Evolutionary conservation across 1,140 invertebrate species (phyloP), one percentile per base, ranked within the genome.

Genomic region (Heliconius melpomene): DNA sequence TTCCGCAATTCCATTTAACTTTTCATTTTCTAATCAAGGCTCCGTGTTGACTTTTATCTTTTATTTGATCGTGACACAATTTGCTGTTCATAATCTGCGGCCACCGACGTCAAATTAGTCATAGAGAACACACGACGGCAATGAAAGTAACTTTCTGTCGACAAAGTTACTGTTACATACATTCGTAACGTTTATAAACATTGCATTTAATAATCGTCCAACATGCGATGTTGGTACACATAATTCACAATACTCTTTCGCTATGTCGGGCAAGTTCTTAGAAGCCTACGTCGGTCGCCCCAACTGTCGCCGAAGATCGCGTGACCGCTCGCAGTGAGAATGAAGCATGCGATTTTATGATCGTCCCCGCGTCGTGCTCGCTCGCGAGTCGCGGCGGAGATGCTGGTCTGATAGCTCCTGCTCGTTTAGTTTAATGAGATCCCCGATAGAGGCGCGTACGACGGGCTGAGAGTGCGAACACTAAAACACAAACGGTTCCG

Each of bases 291-390:
- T 76, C 72, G 74, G 18, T 52, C 50, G 50, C 50, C 18, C 18
- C 77, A 80, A 83, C 78, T 82, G 82, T 84, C 83, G 78, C 72
- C 50, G 50, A 78, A 32, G 73, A 82, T 88, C 84, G 89, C 88
- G 89, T 89, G 89, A 82, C 82, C 79, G 40, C 54, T 32, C 60
- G 79, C 85, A 86, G 84, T 88, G 85, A 86, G 85, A 82, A 82
- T 87, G 83, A 85, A 84, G 82, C 84, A 86, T 87, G 85, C 79
- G 75, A 83, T 83, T 86, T 83, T 87, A 82, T 81, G 80, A 66
- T 9, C 2, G 76, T 78, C 79, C 72, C 76, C 76, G 71, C 76
- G 26, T 36, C 70, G 40, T 77, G 75, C 66, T 71, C 57, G 23
- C 46, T 50, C 75, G 75, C 18, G 2, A 20, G 6, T 52, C 50